These are phyloP conservation scores for Microcebus jonahi DNA, from an alignment of 2,113 vertebrate genomes.

Conservation along the genomic window DNA sequence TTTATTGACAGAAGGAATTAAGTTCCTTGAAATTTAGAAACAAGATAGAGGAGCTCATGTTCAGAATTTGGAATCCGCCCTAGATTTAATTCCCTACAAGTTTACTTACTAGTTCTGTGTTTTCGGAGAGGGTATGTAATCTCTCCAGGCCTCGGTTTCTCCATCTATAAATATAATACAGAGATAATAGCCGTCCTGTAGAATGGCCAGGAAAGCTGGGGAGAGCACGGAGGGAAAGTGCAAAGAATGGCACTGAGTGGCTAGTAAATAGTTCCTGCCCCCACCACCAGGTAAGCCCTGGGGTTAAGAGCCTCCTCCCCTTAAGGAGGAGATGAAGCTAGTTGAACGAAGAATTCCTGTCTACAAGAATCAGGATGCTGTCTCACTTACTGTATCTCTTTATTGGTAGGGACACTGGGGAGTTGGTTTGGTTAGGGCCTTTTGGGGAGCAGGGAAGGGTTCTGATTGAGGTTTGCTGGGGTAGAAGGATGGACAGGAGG, in stretches of 20 bases:
- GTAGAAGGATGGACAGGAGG: background rate
- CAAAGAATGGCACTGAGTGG: rapidly evolving
- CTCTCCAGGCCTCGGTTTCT: background rate
- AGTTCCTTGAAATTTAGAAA: slow-evolving; percentile 48
- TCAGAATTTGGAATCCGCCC: background rate
- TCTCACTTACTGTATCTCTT: background rate
- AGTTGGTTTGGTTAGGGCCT: background rate
- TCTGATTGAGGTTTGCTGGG: background rate
- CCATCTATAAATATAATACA: background rate
- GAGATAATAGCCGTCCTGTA: background rate
- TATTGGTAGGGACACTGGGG: background rate
- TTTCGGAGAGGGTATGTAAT: background rate
- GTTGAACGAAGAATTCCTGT: background rate
- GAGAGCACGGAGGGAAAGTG: background rate
- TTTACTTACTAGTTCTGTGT: background rate
- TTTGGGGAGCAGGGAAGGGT: background rate
- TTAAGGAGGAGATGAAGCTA: background rate
- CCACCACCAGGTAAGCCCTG: background rate
- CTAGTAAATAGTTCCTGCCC: background rate
- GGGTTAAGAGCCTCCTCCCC: background rate
- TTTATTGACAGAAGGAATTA: slow-evolving; percentile 12
- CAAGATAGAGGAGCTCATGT: background rate
- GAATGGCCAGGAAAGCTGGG: background rate
- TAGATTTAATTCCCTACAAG: background rate
- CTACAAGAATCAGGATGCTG: background rate